Evolutionary conservation across 1,140 invertebrate species (phyloP).

Genomic region (Tigriopus japonicus): DNA sequence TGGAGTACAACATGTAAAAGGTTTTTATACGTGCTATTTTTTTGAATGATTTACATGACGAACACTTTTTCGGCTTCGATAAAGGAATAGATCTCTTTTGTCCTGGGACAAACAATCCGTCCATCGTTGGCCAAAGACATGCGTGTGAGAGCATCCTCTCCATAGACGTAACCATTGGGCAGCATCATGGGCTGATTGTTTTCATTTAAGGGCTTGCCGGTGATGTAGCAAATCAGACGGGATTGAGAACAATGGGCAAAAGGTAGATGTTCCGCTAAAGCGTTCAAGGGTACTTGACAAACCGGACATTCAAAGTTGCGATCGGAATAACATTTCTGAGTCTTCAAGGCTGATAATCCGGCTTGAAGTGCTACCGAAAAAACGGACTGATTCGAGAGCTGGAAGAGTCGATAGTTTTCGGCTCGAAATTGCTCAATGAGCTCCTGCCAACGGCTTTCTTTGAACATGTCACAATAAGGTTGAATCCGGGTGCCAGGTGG

Average conservation of each 20-base stretch:
- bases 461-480: conserved; percentile 46
- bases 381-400: conserved; percentile 71
- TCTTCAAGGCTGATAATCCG: conserved; percentile 84
- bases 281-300: conserved; percentile 68
- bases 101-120: conserved; percentile 72
- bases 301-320: conserved; percentile 78
- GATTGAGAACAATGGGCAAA: conserved; percentile 92
- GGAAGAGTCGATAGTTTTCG: conserved; percentile 83
- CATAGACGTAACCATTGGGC: conserved; percentile 93
- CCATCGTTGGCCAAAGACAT: conserved; percentile 76
- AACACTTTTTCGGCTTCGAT: conserved; percentile 86
- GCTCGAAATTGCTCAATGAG: conserved; percentile 75
- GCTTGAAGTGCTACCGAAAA: conserved; percentile 78
- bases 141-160: conserved; percentile 67
- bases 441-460: conserved; percentile 50
- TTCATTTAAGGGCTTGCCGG: conserved; percentile 81
- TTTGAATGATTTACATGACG: conserved; percentile 52
- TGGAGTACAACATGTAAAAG: no score
- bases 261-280: conserved; percentile 63
- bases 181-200: conserved; percentile 95
- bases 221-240: conserved; percentile 73
- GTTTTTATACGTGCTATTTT: no score
- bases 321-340: conserved; percentile 39
- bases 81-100: conserved; percentile 66
- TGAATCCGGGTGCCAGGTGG: conserved; percentile 46